phyloP scores from a whole-genome alignment of 2,113 vertebrate genomes.

The Benitochromis conjunctus region DNA sequence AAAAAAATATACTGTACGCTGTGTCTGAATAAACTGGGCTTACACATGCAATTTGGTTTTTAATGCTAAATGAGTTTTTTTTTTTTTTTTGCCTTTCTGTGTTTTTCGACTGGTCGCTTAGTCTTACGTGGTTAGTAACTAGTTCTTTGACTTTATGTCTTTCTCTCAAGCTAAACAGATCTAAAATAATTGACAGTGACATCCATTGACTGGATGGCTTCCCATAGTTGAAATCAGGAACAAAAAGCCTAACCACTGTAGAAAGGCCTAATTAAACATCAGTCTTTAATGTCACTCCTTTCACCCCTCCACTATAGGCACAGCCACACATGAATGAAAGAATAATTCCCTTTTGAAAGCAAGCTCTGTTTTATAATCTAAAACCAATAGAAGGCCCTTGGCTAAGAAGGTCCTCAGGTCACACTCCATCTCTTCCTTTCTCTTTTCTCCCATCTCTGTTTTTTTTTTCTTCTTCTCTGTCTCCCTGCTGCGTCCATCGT shows the following conservation, averaged over 20 bases:
- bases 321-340: constrained; percentile 49
- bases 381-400: constrained; percentile 34
- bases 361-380: constrained; percentile 54
- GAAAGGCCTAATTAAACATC: constrained; percentile 60
- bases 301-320: constrained; percentile 17
- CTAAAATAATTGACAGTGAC: background rate
- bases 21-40: background rate
- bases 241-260: constrained; percentile 50
- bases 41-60: background rate
- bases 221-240: constrained; percentile 16
- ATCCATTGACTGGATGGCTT: background rate
- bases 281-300: constrained; percentile 43
- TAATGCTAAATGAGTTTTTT: background rate
- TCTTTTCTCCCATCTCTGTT: background rate
- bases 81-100: background rate
- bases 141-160: background rate
- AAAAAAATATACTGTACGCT: background rate
- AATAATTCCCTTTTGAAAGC: constrained; percentile 60
- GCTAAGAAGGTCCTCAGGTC: constrained; percentile 42
- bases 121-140: background rate
- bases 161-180: background rate
- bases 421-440: constrained; percentile 47
- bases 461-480: background rate
- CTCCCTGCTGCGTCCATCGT: constrained; percentile 36
- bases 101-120: background rate